These are phyloP conservation scores for Mythimna loreyi DNA, from an alignment of 2,888 invertebrate species.

Conservation along the genomic window DNA sequence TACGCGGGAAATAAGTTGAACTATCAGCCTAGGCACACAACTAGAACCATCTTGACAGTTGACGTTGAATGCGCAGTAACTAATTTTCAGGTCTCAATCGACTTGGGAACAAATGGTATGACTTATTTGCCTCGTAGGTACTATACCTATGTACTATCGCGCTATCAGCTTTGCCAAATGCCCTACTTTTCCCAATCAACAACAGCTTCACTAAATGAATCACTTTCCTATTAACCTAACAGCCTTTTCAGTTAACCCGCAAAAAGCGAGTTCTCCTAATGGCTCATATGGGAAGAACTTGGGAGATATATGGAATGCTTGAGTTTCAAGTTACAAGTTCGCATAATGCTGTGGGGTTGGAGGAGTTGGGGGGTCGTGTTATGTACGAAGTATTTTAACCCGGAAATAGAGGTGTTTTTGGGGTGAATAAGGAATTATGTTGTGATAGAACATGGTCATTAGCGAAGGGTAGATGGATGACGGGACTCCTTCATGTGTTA, in stretches of 20 bases:
- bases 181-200: background rate
- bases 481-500: background rate
- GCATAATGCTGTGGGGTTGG: slow-evolving; percentile 17
- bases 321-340: slow-evolving; percentile 43
- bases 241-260: slow-evolving; percentile 54
- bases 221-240: slow-evolving; percentile 42
- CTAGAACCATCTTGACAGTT: no score
- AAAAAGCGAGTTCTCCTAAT: slow-evolving; percentile 46
- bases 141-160: no score
- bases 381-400: background rate
- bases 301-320: slow-evolving; percentile 22
- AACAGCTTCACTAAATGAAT: slow-evolving; percentile 19
- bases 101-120: no score
- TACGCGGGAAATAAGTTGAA: no score
- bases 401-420: background rate
- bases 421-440: background rate
- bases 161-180: background rate
- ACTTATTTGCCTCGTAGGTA: no score
- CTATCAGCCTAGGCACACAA: no score
- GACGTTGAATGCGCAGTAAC: no score
- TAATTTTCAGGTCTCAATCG: no score
- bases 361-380: background rate
- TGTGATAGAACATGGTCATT: background rate
- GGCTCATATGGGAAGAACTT: slow-evolving; percentile 39
- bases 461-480: background rate